These are phyloP conservation scores for Rattus norvegicus DNA, from an alignment of 2,113 vertebrate genomes.

Conservation along the genomic window GRCr8 NC_086020.1:198406001-198406500, in stretches of 20 bases:
- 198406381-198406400: conserved; percentile 18
- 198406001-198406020: neutral
- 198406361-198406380: neutral
- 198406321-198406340: neutral
- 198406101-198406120: neutral
- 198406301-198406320: neutral
- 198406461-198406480: neutral
- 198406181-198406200: neutral
- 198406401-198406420: neutral
- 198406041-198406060: neutral
- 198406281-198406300: neutral
- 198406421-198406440: neutral
- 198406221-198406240: neutral
- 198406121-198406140: neutral
- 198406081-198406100: neutral
- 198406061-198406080: neutral
- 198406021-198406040: neutral
- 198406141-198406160: neutral
- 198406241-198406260: neutral
- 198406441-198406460: neutral
- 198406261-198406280: neutral
- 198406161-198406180: neutral
- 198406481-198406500: neutral
- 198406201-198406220: neutral
- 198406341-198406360: neutral